Evolutionary conservation across 2,797 vertebrate genomes (phyloP).

Genomic region (Squalus acanthias): DNA sequence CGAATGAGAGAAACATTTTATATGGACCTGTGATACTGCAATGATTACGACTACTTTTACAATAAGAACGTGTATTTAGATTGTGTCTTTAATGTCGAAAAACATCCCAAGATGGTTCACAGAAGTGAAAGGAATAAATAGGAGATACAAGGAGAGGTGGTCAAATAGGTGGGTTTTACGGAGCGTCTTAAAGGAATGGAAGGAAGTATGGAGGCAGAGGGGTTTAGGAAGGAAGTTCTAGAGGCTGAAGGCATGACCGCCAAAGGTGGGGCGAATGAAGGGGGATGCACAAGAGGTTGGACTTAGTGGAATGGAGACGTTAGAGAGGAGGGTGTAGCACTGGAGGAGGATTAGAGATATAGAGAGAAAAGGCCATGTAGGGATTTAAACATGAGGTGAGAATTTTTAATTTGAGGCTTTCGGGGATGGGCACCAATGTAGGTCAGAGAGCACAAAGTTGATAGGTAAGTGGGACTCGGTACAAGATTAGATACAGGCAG

Average conservation of each 20-base stretch:
- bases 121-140: not conserved
- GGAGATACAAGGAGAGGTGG: not conserved
- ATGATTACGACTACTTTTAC: not conserved
- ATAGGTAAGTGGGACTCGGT: not conserved
- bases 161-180: not conserved
- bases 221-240: not conserved
- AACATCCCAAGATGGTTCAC: not conserved
- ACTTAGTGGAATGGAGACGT: not conserved
- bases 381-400: not conserved
- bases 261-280: not conserved
- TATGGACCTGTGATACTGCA: not conserved
- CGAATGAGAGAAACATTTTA: not conserved
- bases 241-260: not conserved
- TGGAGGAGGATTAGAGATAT: not conserved
- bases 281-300: not conserved
- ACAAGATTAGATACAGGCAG: not conserved
- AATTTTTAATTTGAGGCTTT: not conserved
- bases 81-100: not conserved
- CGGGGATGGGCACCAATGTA: not conserved
- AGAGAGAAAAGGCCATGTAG: no score
- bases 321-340: no score
- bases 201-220: not conserved
- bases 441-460: not conserved
- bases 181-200: not conserved
- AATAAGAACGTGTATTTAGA: not conserved